Evolutionary conservation across 2,797 vertebrate genomes (phyloP).

Genomic region (Amphiprion clarkii): DNA sequence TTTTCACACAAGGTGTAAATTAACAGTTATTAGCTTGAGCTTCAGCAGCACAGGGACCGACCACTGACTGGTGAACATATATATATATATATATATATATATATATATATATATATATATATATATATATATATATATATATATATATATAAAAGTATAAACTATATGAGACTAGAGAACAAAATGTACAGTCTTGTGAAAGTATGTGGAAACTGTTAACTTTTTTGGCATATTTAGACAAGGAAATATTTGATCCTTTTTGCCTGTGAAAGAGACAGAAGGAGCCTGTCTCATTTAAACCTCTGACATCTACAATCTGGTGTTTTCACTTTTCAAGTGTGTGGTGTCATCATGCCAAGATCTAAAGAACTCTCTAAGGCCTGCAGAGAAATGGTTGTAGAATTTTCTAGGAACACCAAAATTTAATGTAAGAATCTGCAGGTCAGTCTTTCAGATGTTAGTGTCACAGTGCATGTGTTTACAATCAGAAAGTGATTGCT

Average conservation of each 20-base stretch:
- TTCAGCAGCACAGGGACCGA: slow-evolving; percentile 14
- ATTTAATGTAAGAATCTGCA: not conserved
- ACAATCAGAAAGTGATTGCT: too few relatives aligned
- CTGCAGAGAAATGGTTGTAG: too few relatives aligned
- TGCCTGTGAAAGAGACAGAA: too few relatives aligned
- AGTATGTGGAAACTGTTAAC: too few relatives aligned
- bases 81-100: not conserved
- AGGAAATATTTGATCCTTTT: not conserved
- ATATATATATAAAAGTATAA: not conserved
- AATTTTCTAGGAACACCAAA: too few relatives aligned
- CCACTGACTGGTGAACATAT: not conserved
- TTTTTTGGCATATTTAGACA: not conserved
- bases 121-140: not conserved
- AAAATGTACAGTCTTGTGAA: not conserved
- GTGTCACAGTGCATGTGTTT: too few relatives aligned
- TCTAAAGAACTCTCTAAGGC: too few relatives aligned
- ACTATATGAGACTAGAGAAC: not conserved
- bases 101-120: not conserved
- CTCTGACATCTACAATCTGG: too few relatives aligned
- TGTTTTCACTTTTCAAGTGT: not conserved
- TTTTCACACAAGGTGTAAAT: slow-evolving; percentile 29
- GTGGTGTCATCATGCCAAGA: too few relatives aligned
- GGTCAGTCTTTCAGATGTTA: too few relatives aligned
- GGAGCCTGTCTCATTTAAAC: too few relatives aligned
- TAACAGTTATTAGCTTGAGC: slow-evolving; percentile 40